These are phyloP conservation scores for Amblyraja radiata DNA, from an alignment of 2,797 vertebrate species.

Conservation along the genomic window DNA sequence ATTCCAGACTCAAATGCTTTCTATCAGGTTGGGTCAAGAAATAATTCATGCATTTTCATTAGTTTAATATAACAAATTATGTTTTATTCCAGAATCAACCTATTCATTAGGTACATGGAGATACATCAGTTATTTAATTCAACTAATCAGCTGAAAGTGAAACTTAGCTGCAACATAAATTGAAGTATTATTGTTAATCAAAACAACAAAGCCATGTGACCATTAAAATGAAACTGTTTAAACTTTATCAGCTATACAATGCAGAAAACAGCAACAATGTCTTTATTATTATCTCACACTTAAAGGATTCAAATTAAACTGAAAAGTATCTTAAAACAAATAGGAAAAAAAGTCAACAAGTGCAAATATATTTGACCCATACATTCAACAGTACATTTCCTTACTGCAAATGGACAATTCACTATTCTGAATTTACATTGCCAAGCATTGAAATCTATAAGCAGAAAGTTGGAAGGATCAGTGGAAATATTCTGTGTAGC, in stretches of 20 bases:
- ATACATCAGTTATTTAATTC: conserved; percentile 12
- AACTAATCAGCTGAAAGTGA: background rate
- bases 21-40: background rate
- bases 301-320: background rate
- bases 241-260: background rate
- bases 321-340: background rate
- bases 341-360: background rate
- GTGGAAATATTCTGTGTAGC: background rate
- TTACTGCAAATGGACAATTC: background rate
- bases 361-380: conserved; percentile 4
- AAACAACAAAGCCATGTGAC: conserved; percentile 18
- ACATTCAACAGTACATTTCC: background rate
- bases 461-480: background rate
- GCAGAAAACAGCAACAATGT: background rate
- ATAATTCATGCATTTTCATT: background rate
- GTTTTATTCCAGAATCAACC: background rate
- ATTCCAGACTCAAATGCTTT: background rate
- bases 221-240: conserved; percentile 17
- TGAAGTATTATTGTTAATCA: background rate
- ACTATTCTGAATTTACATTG: background rate
- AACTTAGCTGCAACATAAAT: conserved; percentile 15
- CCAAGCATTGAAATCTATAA: background rate
- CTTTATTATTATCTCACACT: conserved; percentile 2
- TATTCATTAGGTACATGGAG: background rate
- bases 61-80: background rate